Base-by-base conservation (phyloP, 2,113 vertebrate species). In the Peromyscus maniculatus region DNA sequence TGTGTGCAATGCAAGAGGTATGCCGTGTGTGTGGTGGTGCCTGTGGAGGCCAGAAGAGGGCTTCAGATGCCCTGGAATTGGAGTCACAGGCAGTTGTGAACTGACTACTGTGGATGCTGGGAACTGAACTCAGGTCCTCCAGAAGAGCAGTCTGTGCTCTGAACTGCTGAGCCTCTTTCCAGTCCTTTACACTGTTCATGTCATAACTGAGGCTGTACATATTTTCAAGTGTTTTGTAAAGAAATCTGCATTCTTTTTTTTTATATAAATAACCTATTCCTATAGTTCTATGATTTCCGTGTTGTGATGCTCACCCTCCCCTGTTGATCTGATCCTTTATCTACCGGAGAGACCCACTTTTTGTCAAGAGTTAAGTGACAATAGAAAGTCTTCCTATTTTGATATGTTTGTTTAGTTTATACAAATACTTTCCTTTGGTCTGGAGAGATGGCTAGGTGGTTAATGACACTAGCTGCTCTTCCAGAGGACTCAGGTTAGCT, bases 191-290 rank as follows among this genome's bases (percentile, higher is more conserved):
- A 16, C 57, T 11, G 12, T n/a, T 62, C 22, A 39, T 13, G 36
- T 26, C 12, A 4, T 28, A 83, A 39, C 57, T 62, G 55, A 82
- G 36, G 11, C 55, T n/a, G 21, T n/a, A 72, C 5, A 6, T 83
- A 49, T 91, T 96, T 91, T 91, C 74, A 91, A 83, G 57, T 82
- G 43, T 17, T 91, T 77, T 24, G 15, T 28, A 46, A 64, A 66
- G 26, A 39, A 11, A 22, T 31, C 59, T 46, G n/a, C 43, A 43
- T 66, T 36, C 79, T 83, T 94, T 66, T 94, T 66, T 43, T 83
- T 71, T 15, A 59, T 16, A 46, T 5, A 57, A 91, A 43, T 39
- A 10, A 6, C 67, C 66, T n/a, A 33, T 91, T 26, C 3, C 39
- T 62, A 39, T 46, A 7, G 8, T 89, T 91, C 66, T 19, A 28